These are phyloP conservation scores for Agrypnia vestita DNA, from an alignment of 1,140 invertebrate genomes.

Conservation along the genomic window DNA sequence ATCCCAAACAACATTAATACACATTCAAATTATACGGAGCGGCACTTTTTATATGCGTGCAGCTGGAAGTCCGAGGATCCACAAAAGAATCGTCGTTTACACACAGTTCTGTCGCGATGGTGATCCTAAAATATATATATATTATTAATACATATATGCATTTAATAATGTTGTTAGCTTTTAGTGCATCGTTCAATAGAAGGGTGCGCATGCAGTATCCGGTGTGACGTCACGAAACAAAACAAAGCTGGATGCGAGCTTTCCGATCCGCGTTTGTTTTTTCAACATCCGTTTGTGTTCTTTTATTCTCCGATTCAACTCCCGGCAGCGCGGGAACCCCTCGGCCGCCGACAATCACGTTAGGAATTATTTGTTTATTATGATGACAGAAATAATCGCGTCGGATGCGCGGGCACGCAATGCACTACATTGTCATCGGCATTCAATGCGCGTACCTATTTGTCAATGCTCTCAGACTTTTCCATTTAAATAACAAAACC, in stretches of 20 bases:
- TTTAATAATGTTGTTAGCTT: constrained; percentile 54
- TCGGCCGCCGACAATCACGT: constrained; percentile 40
- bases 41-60: neutral
- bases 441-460: neutral
- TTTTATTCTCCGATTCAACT: constrained; percentile 53
- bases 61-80: neutral
- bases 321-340: constrained; percentile 7
- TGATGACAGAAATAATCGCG: constrained; percentile 53
- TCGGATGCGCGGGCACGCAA: constrained; percentile 47
- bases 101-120: neutral
- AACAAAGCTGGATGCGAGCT: constrained; percentile 49
- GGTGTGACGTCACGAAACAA: constrained; percentile 48
- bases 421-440: constrained; percentile 11
- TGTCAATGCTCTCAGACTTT: neutral
- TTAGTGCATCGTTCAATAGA: constrained; percentile 7
- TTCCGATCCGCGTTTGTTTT: constrained; percentile 51
- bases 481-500: neutral
- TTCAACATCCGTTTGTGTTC: constrained; percentile 57
- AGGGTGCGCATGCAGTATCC: constrained; percentile 52
- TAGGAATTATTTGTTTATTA: constrained; percentile 53
- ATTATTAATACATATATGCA: constrained; percentile 21
- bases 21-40: neutral
- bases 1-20: no score
- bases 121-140: neutral
- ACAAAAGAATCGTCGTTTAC: constrained; percentile 13